Evolutionary conservation across 2,888 invertebrate genomes (phyloP).

Genomic region (Altica lythri): DNA sequence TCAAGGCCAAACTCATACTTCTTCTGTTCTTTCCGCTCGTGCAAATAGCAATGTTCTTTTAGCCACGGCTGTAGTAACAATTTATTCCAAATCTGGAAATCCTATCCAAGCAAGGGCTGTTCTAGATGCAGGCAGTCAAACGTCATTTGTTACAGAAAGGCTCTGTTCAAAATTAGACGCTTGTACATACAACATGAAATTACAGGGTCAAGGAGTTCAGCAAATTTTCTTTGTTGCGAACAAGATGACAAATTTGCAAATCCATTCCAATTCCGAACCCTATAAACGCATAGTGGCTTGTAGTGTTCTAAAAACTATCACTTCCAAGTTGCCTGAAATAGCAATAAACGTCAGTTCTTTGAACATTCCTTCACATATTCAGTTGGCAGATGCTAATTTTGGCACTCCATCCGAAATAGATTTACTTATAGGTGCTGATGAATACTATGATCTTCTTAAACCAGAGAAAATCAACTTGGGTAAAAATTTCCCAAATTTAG

Average conservation of each 20-base stretch:
- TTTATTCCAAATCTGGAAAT: constrained; percentile 10
- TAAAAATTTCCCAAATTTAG: constrained; percentile 15
- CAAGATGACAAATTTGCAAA: too few species aligned
- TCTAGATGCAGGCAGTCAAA: constrained; percentile 26
- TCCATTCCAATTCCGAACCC: too few species aligned
- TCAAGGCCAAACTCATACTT: too few species aligned
- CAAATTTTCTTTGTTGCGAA: too few species aligned
- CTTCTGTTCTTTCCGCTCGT: too few species aligned
- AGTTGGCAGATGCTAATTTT: constrained; percentile 25
- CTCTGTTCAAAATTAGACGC: constrained; percentile 10
- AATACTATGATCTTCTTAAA: constrained; percentile 23
- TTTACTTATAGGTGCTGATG: constrained; percentile 26
- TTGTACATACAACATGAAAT: too few species aligned
- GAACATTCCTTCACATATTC: neutral
- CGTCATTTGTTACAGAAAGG: constrained; percentile 19
- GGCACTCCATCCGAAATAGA: constrained; percentile 26
- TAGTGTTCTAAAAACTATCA: neutral
- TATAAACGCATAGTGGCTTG: too few species aligned
- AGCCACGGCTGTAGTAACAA: constrained; percentile 18
- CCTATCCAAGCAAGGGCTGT: constrained; percentile 16
- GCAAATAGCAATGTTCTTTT: constrained; percentile 19
- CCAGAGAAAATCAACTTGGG: constrained; percentile 15
- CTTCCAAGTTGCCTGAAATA: constrained; percentile 3
- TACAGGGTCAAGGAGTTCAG: too few species aligned
- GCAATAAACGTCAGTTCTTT: too few species aligned